Evolutionary conservation across 2,797 vertebrate species (phyloP), one percentile per base, ranked within the genome.

Genomic region (Rhinella marina): DNA sequence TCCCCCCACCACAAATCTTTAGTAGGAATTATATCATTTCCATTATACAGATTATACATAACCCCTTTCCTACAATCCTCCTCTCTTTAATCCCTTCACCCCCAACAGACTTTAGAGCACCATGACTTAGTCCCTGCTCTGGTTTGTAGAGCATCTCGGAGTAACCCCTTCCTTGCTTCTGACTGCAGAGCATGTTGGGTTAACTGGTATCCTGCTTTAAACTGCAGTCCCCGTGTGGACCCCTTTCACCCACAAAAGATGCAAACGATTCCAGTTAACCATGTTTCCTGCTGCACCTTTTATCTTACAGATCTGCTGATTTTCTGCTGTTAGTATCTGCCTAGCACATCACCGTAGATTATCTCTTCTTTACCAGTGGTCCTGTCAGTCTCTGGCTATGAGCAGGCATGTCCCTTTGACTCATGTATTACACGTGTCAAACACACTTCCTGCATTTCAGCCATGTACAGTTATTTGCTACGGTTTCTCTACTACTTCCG

Each of bases 1-100:
- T 83, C 61, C 52, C 52, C 72, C 61, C 52, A 29, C 61, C 84
- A 88, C 64, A 89, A 56, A 59, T 85, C 79, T 86, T 81, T 76
- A 64, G n/a, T 86, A 86, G 41, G 73, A 77, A 72, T 80, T 68
- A 68, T 83, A 78, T 77, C 7, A 83, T 89, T 86, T 89, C 80
- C 78, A 56, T 72, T 54, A 56, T 72, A 82, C 73, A 80, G 52
- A 75, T 79, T 81, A 78, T 75, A 83, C 73, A 70, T 78, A 83
- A 86, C 78, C 72, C 84, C 83, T 32, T 76, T 82, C 70, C 70
- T 82, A 80, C 86, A 64, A 79, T 27, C 57, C 59, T 61, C 41
- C 19, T 82, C 52, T 61, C 85, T 57, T 29, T 70, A 41, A 81
- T 25, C 56, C 52, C 21, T n/a, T 7, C 70, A 3, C 59, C 61